These are phyloP conservation scores for Pagetopsis macropterus DNA, from an alignment of 2,797 vertebrate species.

Conservation along the genomic window DNA sequence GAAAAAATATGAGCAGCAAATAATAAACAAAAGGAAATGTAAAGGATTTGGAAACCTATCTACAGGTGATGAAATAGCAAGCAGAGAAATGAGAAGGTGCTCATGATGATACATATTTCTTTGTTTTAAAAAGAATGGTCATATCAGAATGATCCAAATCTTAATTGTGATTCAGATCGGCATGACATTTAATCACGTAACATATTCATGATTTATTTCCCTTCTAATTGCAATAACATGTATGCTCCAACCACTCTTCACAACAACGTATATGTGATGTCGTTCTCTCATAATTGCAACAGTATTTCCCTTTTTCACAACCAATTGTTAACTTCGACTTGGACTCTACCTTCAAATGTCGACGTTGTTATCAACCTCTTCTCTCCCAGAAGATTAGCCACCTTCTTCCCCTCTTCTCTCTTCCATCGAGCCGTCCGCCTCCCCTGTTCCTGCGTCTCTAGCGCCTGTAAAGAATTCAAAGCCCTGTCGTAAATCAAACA, in stretches of 20 bases:
- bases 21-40: not conserved
- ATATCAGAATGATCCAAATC: too few relatives aligned
- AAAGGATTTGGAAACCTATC: not conserved
- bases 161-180: too few relatives aligned
- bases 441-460: constrained; percentile 39
- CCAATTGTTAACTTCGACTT: not conserved
- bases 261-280: not conserved
- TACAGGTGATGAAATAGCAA: not conserved
- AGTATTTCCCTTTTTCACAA: not conserved
- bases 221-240: not conserved
- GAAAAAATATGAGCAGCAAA: not conserved
- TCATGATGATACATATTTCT: not conserved
- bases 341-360: constrained; percentile 75
- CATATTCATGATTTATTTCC: too few relatives aligned
- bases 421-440: constrained; percentile 64
- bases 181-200: too few relatives aligned
- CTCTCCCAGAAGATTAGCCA: constrained; percentile 71
- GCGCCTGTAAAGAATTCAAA: constrained; percentile 54
- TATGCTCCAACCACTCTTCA: not conserved
- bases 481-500: constrained; percentile 35
- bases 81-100: not conserved
- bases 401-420: constrained; percentile 71
- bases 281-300: not conserved
- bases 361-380: constrained; percentile 75
- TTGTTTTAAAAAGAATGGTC: not conserved